These are phyloP conservation scores for Drosophila cardini DNA, from an alignment of 1,140 invertebrate genomes.

Conservation along the genomic window DNA sequence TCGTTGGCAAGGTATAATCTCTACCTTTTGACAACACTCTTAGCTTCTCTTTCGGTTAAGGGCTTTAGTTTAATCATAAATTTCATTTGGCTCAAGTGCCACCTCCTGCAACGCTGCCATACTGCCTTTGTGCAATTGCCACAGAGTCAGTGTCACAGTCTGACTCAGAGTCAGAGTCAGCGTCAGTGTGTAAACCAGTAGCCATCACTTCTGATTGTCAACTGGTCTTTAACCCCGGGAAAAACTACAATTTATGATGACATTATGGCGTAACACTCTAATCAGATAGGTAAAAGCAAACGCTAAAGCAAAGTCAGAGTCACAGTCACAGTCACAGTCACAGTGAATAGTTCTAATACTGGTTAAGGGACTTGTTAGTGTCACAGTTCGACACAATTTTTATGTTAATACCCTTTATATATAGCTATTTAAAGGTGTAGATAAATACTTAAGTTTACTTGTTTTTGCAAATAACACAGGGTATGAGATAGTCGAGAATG, in stretches of 20 bases:
- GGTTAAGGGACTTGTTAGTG: conserved; percentile 34
- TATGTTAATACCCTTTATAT: conserved; percentile 8
- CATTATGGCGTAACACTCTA: conserved; percentile 54
- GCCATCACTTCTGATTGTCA: conserved; percentile 22
- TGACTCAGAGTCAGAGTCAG: neutral
- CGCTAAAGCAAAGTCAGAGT: neutral
- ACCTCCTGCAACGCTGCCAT: conserved; percentile 8
- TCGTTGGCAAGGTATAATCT: conserved; percentile 7
- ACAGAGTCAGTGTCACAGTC: neutral
- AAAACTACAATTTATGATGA: conserved; percentile 55
- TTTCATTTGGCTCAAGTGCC: conserved; percentile 62
- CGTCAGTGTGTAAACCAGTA: neutral
- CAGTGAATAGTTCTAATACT: conserved; percentile 23
- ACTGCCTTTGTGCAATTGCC: conserved; percentile 44
- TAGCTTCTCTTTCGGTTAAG: neutral
- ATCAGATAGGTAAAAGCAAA: conserved; percentile 39
- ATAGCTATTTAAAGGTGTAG: neutral
- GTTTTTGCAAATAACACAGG: neutral
- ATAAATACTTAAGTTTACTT: too few species aligned
- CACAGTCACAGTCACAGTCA: conserved; percentile 28
- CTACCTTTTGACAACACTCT: conserved; percentile 58
- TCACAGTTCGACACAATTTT: conserved; percentile 37
- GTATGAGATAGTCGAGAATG: conserved; percentile 4
- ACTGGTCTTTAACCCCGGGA: conserved; percentile 42
- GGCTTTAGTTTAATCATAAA: conserved; percentile 75